Evolutionary conservation across 2,888 invertebrate species (phyloP).

Genomic region (Caenorhabditis doughertyi): DNA sequence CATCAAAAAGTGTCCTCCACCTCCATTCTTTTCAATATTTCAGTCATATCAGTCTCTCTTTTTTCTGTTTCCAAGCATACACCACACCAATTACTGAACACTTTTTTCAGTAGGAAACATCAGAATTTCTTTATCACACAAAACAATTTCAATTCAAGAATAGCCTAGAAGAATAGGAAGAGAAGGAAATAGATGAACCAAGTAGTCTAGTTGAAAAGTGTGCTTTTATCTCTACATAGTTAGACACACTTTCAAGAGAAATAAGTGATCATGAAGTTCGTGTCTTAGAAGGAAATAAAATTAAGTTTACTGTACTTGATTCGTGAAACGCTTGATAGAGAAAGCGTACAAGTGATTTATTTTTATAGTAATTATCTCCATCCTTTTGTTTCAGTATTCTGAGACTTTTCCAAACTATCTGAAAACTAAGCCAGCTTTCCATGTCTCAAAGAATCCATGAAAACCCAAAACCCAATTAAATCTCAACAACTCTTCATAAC

Average conservation of each 20-base stretch:
- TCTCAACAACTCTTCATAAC: too few relatives aligned
- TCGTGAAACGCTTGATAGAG: too few relatives aligned
- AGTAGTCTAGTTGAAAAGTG: slow-evolving; percentile 38
- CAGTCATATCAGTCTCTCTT: slow-evolving; percentile 27
- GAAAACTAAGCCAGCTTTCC: too few relatives aligned
- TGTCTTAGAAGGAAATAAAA: too few relatives aligned
- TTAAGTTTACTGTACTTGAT: too few relatives aligned
- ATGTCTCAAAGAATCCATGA: not conserved
- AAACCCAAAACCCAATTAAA: too few relatives aligned
- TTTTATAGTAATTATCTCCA: too few relatives aligned
- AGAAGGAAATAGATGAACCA: slow-evolving; percentile 11
- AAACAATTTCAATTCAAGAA: not conserved
- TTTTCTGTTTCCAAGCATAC: slow-evolving; percentile 16
- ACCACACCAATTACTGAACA: slow-evolving; percentile 8
- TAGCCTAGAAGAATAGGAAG: not conserved
- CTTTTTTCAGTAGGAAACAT: slow-evolving; percentile 7
- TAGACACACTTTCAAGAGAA: slow-evolving; percentile 2
- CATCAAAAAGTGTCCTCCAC: slow-evolving; percentile 27
- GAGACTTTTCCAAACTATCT: too few relatives aligned
- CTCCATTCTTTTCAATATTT: slow-evolving; percentile 5
- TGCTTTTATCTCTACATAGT: slow-evolving; percentile 1
- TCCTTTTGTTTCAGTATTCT: too few relatives aligned
- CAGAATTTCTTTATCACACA: slow-evolving; percentile 27
- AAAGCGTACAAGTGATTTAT: too few relatives aligned
- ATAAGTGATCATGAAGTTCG: not conserved